A percentile compares a stretch with the other conserved stretches of the same genome.
Evolutionary conservation across 2,888 invertebrate species (phyloP).

Genomic region (Coelinius sp.): DNA sequence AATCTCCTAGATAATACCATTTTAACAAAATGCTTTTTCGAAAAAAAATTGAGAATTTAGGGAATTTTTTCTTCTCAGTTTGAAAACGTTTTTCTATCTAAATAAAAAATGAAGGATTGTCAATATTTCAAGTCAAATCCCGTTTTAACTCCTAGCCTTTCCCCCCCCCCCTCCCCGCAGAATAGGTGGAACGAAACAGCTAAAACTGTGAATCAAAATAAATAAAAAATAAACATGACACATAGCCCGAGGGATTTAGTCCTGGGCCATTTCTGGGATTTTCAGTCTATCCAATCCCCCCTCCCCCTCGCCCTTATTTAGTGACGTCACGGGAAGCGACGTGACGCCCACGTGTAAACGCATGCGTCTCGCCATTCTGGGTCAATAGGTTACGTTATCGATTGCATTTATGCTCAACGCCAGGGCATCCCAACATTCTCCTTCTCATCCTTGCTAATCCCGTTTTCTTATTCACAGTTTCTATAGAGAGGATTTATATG

Average conservation of each 20-base stretch:
- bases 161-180: neutral
- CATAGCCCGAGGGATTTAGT: constrained; percentile 31
- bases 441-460: neutral
- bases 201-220: constrained; percentile 20
- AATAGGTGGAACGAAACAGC: neutral
- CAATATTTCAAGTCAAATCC: constrained; percentile 4
- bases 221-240: constrained; percentile 36
- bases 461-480: neutral
- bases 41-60: too few species aligned
- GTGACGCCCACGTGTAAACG: constrained; percentile 46
- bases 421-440: constrained; percentile 17
- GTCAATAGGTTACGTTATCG: constrained; percentile 70
- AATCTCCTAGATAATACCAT: too few species aligned
- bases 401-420: constrained; percentile 51
- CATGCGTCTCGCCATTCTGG: constrained; percentile 60
- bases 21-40: too few species aligned
- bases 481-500: neutral
- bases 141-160: too few species aligned
- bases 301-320: neutral
- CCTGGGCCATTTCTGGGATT: constrained; percentile 45
- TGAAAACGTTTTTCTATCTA: too few species aligned
- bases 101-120: neutral
- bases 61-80: too few species aligned
- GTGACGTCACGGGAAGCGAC: constrained; percentile 49
- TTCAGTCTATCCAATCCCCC: constrained; percentile 26